Evolutionary conservation across 2,888 invertebrate genomes (phyloP), one percentile per base, ranked within the genome.

Genomic region (Dusona sp.): DNA sequence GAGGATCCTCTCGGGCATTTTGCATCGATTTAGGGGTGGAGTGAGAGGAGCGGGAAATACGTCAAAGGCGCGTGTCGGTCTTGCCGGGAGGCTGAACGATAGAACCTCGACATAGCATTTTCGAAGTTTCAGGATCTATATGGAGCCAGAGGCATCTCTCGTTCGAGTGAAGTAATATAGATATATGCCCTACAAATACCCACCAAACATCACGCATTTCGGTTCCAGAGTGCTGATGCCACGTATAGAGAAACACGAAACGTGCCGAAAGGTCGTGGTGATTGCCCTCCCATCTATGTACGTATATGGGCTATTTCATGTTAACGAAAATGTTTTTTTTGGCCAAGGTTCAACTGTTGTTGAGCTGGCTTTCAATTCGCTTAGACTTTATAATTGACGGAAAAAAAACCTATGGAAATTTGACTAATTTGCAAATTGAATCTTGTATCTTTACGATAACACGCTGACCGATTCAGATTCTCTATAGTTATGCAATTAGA

Each of bases 221-320:
- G 82, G 80, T 80, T 85, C 83, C 57, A 84, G 64, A 79, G 82
- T 85, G 82, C 85, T 85, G 77, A 85, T 82, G 82, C 85, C 73
- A 70, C 68, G 72, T 84, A 79, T 81, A 65, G 83, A 83, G 78
- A 73, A 85, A 85, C 80, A 79, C 87, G 82, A 84, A 80, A 88
- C 85, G 85, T 88, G 88, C 83, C 87, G 84, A 88, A 87, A 88
- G 88, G 86, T 87, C 85, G 88, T 83, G 85, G 88, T 87, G 87
- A 88, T 88, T 88, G 88, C 85, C 88, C 83, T 84, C 87, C 57
- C 85, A 29, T 33, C n/a, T 57, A 77, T 67, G 38, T 65, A 80
- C 45, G 29, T 74, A 67, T 75, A 67, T 57, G 57, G 61, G 70
- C 25, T 61, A 70, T 61, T 70, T 61, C 13, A 61, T 61, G 36